phyloP scores from a whole-genome alignment of 2,888 invertebrate species.

The Andricus curvator region DNA sequence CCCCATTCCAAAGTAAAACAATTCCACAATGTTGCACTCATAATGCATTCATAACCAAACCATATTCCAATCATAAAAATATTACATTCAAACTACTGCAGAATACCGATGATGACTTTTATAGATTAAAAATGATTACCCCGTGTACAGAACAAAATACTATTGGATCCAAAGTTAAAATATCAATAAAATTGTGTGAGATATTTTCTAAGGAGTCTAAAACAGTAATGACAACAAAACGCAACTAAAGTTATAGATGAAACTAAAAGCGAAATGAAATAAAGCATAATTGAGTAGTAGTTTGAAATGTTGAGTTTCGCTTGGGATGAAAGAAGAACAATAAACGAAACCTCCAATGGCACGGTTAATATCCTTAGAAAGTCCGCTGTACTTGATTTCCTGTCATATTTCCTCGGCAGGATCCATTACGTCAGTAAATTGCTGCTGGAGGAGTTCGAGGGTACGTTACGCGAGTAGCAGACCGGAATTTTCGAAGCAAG shows the following conservation, averaged over 20 bases:
- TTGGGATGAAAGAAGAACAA: slow-evolving; percentile 31
- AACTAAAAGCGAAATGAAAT: not conserved
- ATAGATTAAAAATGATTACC: no score
- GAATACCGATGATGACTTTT: no score
- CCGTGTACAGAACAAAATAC: not conserved
- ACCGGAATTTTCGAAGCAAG: slow-evolving; percentile 22
- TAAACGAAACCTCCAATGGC: slow-evolving; percentile 35
- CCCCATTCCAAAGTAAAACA: not conserved
- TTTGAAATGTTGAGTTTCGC: not conserved
- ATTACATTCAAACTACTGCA: no score
- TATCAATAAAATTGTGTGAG: not conserved
- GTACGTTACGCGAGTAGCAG: slow-evolving; percentile 30
- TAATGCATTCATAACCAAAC: not conserved
- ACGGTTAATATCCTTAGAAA: slow-evolving; percentile 35
- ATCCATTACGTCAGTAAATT: slow-evolving; percentile 41
- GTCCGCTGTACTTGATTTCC: slow-evolving; percentile 31
- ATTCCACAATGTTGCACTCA: not conserved
- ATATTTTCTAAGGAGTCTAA: not conserved
- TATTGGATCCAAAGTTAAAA: not conserved
- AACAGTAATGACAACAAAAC: not conserved
- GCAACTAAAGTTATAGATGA: not conserved
- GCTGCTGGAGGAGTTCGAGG: slow-evolving; percentile 17
- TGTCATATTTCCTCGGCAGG: slow-evolving; percentile 30
- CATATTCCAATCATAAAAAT: not conserved
- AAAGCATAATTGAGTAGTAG: not conserved